These are phyloP conservation scores for Astyanax mexicanus DNA, from an alignment of 2,797 vertebrate genomes.

Conservation along the genomic window DNA sequence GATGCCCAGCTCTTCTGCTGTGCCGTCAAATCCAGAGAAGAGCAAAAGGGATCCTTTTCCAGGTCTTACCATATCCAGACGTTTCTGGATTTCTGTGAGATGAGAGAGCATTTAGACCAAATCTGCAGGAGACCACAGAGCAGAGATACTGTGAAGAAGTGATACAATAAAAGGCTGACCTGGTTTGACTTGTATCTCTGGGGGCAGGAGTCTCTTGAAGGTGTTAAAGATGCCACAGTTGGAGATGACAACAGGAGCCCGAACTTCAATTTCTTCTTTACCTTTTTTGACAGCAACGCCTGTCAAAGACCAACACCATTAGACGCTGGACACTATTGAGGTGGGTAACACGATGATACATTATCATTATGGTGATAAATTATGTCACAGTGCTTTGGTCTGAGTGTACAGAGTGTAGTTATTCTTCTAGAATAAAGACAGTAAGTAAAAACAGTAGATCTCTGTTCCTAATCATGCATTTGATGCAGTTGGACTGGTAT, in stretches of 20 bases:
- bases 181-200: constrained; percentile 68
- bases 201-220: constrained; percentile 82
- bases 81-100: constrained; percentile 76
- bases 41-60: constrained; percentile 85
- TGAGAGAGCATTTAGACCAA: neutral
- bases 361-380: too few relatives aligned
- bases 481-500: too few relatives aligned
- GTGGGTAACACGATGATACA: too few relatives aligned
- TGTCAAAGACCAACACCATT: constrained; percentile 51
- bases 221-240: constrained; percentile 88
- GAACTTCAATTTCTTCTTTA: constrained; percentile 77
- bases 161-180: constrained; percentile 66
- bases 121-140: neutral
- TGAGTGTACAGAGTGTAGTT: too few relatives aligned
- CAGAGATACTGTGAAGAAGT: neutral
- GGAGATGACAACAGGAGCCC: constrained; percentile 82
- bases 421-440: too few relatives aligned
- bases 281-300: constrained; percentile 84
- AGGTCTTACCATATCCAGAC: constrained; percentile 77
- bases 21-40: constrained; percentile 86
- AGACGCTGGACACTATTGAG: too few relatives aligned
- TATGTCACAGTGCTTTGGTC: too few relatives aligned
- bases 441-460: too few relatives aligned
- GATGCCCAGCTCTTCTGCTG: constrained; percentile 80
- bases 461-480: too few relatives aligned